phyloP scores from a whole-genome alignment of 1,140 invertebrate species.

The Zaprionus africanus region DNA sequence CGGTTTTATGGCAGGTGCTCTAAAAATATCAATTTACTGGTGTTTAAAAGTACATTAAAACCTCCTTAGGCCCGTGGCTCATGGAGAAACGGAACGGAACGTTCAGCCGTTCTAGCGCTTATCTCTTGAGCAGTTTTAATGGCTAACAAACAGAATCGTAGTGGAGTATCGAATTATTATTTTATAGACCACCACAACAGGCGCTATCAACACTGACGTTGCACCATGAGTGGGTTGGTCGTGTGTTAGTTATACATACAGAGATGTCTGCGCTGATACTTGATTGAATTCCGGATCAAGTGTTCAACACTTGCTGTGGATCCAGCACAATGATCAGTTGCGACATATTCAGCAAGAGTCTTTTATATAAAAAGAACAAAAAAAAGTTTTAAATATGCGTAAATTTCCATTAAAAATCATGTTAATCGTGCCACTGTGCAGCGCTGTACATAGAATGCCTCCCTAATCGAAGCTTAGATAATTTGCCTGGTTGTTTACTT shows the following conservation, averaged over 20 bases:
- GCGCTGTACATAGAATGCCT: constrained; percentile 38
- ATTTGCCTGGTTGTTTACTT: constrained; percentile 76
- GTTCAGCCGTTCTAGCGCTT: constrained; percentile 20
- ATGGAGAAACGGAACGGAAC: background rate
- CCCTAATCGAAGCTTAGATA: constrained; percentile 77
- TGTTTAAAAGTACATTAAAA: constrained; percentile 81
- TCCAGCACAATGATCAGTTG: background rate
- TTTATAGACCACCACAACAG: constrained; percentile 50
- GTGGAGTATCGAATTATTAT: constrained; percentile 61
- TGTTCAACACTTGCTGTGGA: background rate
- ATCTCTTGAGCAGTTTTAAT: constrained; percentile 62
- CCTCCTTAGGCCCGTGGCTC: constrained; percentile 53
- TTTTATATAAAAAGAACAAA: background rate
- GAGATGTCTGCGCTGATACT: constrained; percentile 4
- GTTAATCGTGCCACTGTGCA: constrained; percentile 49
- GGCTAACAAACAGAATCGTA: constrained; percentile 44
- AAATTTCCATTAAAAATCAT: background rate
- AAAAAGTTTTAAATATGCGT: background rate
- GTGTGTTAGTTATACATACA: constrained; percentile 1
- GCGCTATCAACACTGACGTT: constrained; percentile 24
- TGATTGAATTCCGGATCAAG: constrained; percentile 5
- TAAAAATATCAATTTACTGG: constrained; percentile 75
- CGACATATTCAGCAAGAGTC: background rate
- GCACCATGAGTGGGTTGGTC: constrained; percentile 11
- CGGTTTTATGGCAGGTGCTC: constrained; percentile 73